Evolutionary conservation across 2,113 vertebrate species (phyloP).

Genomic region (Electrona antarctica): DNA sequence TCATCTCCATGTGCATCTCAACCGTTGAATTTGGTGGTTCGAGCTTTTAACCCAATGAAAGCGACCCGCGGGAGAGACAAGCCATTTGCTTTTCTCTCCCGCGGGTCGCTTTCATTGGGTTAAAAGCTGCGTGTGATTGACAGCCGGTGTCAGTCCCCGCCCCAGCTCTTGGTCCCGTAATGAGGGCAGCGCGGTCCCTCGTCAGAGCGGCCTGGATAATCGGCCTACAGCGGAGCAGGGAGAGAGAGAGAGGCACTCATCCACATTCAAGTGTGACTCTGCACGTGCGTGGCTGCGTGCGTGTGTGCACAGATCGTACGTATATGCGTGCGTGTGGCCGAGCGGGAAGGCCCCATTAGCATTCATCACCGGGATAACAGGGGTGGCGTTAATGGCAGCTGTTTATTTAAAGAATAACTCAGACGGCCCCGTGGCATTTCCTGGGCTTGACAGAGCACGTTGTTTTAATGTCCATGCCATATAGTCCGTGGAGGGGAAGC

Average conservation of each 20-base stretch:
- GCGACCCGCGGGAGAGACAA: not conserved
- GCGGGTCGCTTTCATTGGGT: not conserved
- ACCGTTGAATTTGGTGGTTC: too few species aligned
- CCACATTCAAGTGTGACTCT: not conserved
- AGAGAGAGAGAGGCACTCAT: not conserved
- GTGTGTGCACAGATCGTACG: too few species aligned
- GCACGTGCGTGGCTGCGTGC: too few species aligned
- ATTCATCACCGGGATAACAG: conserved; percentile 17
- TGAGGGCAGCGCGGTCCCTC: too few species aligned
- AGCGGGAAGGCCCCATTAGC: conserved; percentile 8
- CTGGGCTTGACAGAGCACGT: not conserved
- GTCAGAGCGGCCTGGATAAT: too few species aligned
- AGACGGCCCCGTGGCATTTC: conserved; percentile 5
- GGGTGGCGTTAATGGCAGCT: conserved; percentile 12
- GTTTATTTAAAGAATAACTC: conserved; percentile 31
- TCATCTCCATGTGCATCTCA: too few species aligned
- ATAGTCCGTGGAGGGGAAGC: not conserved
- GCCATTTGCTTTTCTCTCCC: too few species aligned
- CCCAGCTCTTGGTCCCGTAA: not conserved
- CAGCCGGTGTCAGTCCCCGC: not conserved
- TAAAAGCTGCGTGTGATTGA: not conserved
- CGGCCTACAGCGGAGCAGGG: too few species aligned
- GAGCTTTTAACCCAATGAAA: not conserved
- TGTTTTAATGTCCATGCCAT: too few species aligned
- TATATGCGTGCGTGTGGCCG: too few species aligned